These are phyloP conservation scores for Zosterops lateralis DNA, from an alignment of 2,113 vertebrate species.

Conservation along the genomic window DNA sequence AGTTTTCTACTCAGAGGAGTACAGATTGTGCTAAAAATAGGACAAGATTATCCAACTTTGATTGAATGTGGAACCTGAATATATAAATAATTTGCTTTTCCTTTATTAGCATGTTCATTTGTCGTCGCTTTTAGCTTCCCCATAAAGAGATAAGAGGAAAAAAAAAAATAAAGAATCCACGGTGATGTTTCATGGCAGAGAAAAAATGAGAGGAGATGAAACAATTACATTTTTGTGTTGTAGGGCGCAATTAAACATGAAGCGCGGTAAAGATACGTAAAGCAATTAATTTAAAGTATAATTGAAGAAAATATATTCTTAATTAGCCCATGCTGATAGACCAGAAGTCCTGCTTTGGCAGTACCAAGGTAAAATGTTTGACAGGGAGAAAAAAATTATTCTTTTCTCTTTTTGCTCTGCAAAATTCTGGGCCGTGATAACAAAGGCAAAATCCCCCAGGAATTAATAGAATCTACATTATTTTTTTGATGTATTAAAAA, in stretches of 20 bases:
- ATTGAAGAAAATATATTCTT: neutral
- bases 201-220: neutral
- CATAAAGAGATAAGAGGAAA: neutral
- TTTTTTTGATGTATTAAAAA: neutral
- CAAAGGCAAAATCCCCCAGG: neutral
- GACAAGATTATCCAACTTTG: neutral
- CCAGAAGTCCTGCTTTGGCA: neutral
- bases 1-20: neutral
- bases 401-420: neutral
- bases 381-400: neutral
- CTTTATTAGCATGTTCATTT: neutral
- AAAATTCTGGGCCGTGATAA: neutral
- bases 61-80: constrained; percentile 10
- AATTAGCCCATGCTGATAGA: neutral
- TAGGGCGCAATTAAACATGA: neutral
- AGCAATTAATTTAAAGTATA: constrained; percentile 6
- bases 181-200: neutral
- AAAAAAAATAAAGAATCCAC: neutral
- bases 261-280: neutral
- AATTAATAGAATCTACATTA: rapidly evolving
- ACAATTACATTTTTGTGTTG: neutral
- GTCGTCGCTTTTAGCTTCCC: neutral
- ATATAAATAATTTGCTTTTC: constrained; percentile 26
- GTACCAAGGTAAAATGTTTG: neutral
- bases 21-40: constrained; percentile 20